Base-by-base conservation (phyloP, 2,797 vertebrate genomes). In the Harpagifer antarcticus region DNA sequence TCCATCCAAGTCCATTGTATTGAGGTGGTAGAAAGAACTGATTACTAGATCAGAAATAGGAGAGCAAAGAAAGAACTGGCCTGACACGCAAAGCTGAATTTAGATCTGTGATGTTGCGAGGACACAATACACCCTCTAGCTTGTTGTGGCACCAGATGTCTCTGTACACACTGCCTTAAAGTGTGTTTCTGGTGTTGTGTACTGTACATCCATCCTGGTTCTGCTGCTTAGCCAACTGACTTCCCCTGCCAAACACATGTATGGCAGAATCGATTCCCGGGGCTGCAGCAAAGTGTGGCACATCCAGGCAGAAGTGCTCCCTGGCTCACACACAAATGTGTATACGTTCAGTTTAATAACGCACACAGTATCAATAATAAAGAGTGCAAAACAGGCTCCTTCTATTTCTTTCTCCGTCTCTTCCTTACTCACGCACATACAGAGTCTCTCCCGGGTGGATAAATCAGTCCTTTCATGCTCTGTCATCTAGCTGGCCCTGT, bases 391-490 rank as follows among this genome's bases (percentile, higher is more conserved):
- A 74, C 42, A 63, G 66, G 55, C 61, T 45, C n/a, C 20, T 31
- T 72, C 37, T 56, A 43, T 75, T 47, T 77, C 44, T 68, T 27
- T 72, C 66, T 50, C 56, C 50, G 44, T 47, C 42, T 4, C 47
- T 47, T 63, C 12, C 65, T 37, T 56, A 3, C 27, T 44, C 44
- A 23, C 31, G 69, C 70, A 69, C 58, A 59, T 70, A 72, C 54
- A 76, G 0, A 68, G 55, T 65, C 69, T 56, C 76, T 92, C 85
- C 84, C 85, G 43, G 48, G 79, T 87, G 88, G 89, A 91, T 93
- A 91, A 94, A 94, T 92, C 89, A 90, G 74, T 83, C 83, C 87
- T 92, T 93, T 91, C 90, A 92, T 91, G 88, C 89, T 92, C 79
- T 59, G 87, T 90, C 84, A 55, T 91, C 78, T 87, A 44, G 71